phyloP scores from a whole-genome alignment of 1,140 invertebrate genomes.

The Nebria ingens region DNA sequence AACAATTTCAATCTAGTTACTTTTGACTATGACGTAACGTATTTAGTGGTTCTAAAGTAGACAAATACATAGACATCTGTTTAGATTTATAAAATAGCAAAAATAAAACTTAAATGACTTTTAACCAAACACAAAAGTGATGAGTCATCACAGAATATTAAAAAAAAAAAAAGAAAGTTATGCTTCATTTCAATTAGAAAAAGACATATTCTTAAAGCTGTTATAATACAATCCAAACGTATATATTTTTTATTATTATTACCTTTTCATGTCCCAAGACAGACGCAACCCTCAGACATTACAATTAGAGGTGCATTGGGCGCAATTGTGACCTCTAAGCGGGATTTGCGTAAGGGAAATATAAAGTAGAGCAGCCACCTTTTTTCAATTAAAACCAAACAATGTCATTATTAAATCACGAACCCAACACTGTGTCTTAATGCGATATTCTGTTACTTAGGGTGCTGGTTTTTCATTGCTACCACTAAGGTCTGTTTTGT shows the following conservation, averaged over 20 bases:
- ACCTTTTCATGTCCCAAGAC: neutral
- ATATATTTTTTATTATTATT: conserved; percentile 5
- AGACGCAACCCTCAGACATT: neutral
- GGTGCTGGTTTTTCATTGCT: neutral
- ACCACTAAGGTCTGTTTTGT: neutral
- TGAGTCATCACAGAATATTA: too few relatives aligned
- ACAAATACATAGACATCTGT: too few relatives aligned
- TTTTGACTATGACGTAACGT: too few relatives aligned
- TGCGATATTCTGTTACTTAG: conserved; percentile 5
- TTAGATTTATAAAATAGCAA: too few relatives aligned
- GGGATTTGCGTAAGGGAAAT: too few relatives aligned
- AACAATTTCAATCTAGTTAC: too few relatives aligned
- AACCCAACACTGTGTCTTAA: neutral
- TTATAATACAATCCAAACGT: neutral
- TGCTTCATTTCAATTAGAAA: too few relatives aligned
- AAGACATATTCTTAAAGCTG: neutral
- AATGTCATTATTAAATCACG: conserved; percentile 9
- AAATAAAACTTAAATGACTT: too few relatives aligned
- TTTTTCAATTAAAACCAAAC: conserved; percentile 9
- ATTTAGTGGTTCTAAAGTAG: too few relatives aligned
- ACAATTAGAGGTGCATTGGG: neutral
- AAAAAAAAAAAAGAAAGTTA: too few relatives aligned
- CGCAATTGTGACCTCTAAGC: too few relatives aligned
- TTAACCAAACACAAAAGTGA: too few relatives aligned
- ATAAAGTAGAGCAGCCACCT: neutral